Evolutionary conservation across 1,140 invertebrate species (phyloP), one percentile per base, ranked within the genome.

Genomic region (Rhagoletis pomonella): DNA sequence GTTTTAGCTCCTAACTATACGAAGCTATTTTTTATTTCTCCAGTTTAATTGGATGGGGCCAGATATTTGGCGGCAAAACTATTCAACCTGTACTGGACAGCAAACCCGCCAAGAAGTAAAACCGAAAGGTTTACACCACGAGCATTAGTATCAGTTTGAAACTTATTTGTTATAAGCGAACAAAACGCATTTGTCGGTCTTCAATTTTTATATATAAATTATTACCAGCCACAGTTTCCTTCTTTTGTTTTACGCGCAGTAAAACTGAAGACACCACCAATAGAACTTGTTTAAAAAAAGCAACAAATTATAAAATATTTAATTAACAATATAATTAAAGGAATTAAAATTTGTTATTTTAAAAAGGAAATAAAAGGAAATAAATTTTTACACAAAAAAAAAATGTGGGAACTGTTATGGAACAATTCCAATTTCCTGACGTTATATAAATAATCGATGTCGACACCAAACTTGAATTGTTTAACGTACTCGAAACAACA

Each of bases 11-110:
- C n/a, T n/a, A n/a, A n/a, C n/a, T n/a, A n/a, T n/a, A n/a, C 2
- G 3, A 6, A 64, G 47, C 1, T 10, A 60, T 77, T 77, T 5
- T 64, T 19, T 67, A 89, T 90, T 88, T 88, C 94, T 94, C 17
- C 93, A 97, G 96, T 94, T 95, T 99, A 89, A 99, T 99, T 93
- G 98, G 98, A 89, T 99, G 98, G 98, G 98, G 98, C 88, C 97
- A 98, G 92, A 99, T 99, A 93, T 96, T 97, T 91, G 96, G 97
- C 91, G 98, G 98, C 87, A 96, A 97, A 69, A 93, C 92, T 91
- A 93, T 93, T 85, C 91, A 89, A 73, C 92, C 92, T 86, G 90
- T 92, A 59, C 55, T 89, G 39, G 87, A 88, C 85, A 87, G 87
- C 64, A 58, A 87, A 85, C 84, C 84, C 3, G 42, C 44, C 4